These are phyloP conservation scores for Ibidorhyncha struthersii DNA, from an alignment of 2,113 vertebrate genomes.

Conservation along the genomic window DNA sequence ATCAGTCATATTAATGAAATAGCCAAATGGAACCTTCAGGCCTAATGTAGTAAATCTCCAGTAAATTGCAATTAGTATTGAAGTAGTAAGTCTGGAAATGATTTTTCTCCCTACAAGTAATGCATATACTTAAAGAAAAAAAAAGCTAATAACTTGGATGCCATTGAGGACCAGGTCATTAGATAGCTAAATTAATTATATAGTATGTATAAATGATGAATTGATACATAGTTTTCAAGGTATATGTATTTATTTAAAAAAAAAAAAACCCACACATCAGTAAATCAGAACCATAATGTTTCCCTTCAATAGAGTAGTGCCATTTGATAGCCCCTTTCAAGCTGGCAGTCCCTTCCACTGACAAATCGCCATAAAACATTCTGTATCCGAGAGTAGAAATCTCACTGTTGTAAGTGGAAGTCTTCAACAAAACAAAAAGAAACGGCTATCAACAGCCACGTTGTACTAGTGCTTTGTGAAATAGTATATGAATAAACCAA, in stretches of 20 bases:
- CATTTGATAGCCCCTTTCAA: neutral
- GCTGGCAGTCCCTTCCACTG: neutral
- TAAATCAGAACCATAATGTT: neutral
- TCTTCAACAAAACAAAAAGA: neutral
- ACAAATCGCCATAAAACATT: neutral
- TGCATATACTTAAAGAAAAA: neutral
- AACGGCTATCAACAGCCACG: neutral
- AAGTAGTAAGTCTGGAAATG: neutral
- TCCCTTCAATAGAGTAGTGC: neutral
- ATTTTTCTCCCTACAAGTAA: neutral
- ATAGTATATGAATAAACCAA: neutral
- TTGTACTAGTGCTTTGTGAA: neutral
- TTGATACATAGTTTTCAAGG: neutral
- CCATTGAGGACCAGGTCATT: neutral
- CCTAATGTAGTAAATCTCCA: slow-evolving; percentile 22
- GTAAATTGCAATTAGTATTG: slow-evolving; percentile 33
- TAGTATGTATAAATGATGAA: neutral
- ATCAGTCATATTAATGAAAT: slow-evolving; percentile 26
- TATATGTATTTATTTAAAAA: neutral
- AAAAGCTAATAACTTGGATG: neutral
- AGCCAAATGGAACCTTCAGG: slow-evolving; percentile 50
- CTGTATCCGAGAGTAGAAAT: neutral
- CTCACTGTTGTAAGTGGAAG: neutral
- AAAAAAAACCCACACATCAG: neutral
- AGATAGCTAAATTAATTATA: neutral